Base-by-base conservation (phyloP, 2,797 vertebrate genomes). In the Acropternis orthonyx region DNA sequence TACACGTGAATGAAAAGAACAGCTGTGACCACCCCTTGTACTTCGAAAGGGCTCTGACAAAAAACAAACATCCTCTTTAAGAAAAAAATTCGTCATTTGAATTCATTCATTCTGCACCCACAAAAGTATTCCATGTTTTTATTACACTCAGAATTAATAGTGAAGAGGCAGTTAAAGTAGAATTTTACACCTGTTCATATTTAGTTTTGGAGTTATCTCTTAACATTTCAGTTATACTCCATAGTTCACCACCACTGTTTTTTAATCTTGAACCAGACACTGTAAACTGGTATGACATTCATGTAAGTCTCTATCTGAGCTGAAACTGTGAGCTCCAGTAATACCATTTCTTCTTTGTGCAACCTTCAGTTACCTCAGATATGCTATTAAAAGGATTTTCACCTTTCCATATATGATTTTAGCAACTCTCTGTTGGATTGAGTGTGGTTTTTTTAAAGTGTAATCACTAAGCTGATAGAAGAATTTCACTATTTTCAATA, bases 21-120 rank as follows among this genome's bases (percentile, higher is more conserved):
- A 97, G 94, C 80, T 96, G 96, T 92, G 93, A 79, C 74, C 77
- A 90, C 36, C 51, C 58, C 71, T 81, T 79, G 69, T 79, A 89
- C 58, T 78, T 81, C 0, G 0, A 92, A 84, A 86, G 67, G 79
- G 62, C 73, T 81, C 55, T 49, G 48, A 89, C 59, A 81, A 88
- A 89, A 93, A 88, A 11, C 44, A 83, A 92, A 56, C 61, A 91
- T 67, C 61, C 41, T 76, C 80, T 77, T 79, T 36, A 66, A 52
- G 66, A 85, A 88, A 93, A 91, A 62, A 46, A 41, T 1, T 66
- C 63, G 76, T 71, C 26, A 62, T 69, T 88, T 92, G 49, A 75
- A 80, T 71, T 74, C 12, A 37, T 87, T 91, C 54, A 75, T 89
- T 85, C 62, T 73, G 27, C 69, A n/a, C 54, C 39, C 77, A 79